Evolutionary conservation across 2,888 invertebrate genomes (phyloP).

Genomic region (Apoda limacodes): DNA sequence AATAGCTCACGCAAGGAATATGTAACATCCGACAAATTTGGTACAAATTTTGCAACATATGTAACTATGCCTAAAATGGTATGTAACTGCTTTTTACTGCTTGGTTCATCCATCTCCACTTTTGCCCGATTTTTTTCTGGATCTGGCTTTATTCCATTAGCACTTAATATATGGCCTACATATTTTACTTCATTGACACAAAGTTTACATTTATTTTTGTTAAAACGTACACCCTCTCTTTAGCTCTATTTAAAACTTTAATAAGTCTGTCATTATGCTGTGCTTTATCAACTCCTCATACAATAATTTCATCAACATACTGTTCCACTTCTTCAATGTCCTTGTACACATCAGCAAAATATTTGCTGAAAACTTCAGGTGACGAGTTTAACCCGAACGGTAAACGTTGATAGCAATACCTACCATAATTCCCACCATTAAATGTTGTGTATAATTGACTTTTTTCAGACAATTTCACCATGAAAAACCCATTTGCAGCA

Average conservation of each 20-base stretch:
- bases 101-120: conserved; percentile 8
- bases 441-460: conserved; percentile 10
- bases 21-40: conserved; percentile 11
- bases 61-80: conserved; percentile 13
- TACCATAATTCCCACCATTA: conserved; percentile 9
- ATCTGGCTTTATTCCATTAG: conserved; percentile 4
- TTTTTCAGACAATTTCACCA: conserved; percentile 5
- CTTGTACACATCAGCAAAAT: conserved; percentile 8
- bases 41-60: conserved; percentile 13
- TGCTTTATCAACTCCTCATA: conserved; percentile 7
- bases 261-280: conserved; percentile 4
- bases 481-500: conserved; percentile 9
- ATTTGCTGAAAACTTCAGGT: conserved; percentile 11
- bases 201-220: conserved; percentile 12
- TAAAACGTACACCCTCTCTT: conserved; percentile 6
- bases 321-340: conserved; percentile 7
- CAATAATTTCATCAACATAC: conserved; percentile 9
- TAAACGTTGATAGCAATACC: conserved; percentile 8
- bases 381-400: conserved; percentile 10
- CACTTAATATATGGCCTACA: conserved; percentile 9
- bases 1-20: conserved; percentile 9
- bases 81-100: conserved; percentile 11
- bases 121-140: conserved; percentile 9
- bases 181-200: conserved; percentile 8
- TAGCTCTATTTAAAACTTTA: conserved; percentile 6